Percentiles rank a stretch among this genome's conserved stretches.
Conservation (phyloP, 2,888 invertebrate genomes). For the Tethea ocularis region DNA sequence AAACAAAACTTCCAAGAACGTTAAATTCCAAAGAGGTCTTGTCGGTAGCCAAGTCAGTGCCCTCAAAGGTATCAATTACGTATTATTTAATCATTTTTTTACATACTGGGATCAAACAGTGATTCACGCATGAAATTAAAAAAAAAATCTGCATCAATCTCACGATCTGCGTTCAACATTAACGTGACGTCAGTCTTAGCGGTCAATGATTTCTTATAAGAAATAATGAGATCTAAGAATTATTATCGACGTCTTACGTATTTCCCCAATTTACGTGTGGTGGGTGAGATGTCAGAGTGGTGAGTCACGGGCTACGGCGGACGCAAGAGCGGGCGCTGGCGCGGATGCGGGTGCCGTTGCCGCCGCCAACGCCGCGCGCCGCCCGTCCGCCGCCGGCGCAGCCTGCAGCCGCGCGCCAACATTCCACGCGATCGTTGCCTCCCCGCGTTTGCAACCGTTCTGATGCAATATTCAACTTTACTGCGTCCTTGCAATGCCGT, state of each 20-base stretch:
- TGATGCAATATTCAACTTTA: conserved; percentile 84
- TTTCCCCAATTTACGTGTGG: conserved; percentile 60
- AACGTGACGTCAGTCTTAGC: conserved; percentile 57
- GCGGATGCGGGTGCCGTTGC: conserved; percentile 34
- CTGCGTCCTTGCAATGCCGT: conserved; percentile 84
- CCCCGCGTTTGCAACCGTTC: conserved; percentile 69
- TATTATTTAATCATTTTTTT: conserved; percentile 7
- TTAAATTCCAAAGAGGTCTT: conserved; percentile 6
- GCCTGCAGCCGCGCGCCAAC: conserved; percentile 56
- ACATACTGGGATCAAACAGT: conserved; percentile 20
- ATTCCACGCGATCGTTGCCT: conserved; percentile 81
- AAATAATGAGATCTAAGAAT: conserved; percentile 49
- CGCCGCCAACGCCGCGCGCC: too few relatives aligned
- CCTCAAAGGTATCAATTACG: conserved; percentile 10
- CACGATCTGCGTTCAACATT: conserved; percentile 30
- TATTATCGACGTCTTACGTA: conserved; percentile 69
- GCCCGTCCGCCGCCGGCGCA: conserved; percentile 44
- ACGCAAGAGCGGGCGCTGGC: conserved; percentile 28
- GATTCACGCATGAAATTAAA: conserved; percentile 38
- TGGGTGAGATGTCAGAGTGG: conserved; percentile 50
- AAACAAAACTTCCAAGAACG: neutral
- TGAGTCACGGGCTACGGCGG: conserved; percentile 61
- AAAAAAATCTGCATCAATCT: conserved; percentile 27
- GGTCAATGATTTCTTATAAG: conserved; percentile 49
- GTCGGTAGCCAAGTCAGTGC: neutral